Evolutionary conservation across 2,113 vertebrate species (phyloP).

Genomic region (Rhea pennata): DNA sequence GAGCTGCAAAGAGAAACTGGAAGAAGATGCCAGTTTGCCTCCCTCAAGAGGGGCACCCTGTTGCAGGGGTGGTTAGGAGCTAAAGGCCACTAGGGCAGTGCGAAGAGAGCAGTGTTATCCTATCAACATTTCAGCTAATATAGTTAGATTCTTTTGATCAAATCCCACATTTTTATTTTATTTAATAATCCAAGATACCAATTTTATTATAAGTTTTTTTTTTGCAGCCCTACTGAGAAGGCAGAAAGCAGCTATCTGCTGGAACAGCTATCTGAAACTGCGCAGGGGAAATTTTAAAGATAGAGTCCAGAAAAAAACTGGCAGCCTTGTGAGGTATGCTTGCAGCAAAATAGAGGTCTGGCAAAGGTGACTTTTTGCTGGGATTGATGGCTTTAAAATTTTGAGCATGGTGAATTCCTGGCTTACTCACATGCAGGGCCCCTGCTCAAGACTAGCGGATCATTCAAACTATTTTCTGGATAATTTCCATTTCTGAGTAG

Average conservation of each 20-base stretch:
- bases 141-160: neutral
- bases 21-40: accelerated
- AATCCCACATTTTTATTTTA: accelerated
- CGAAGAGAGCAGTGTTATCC: neutral
- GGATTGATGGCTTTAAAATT: neutral
- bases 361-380: neutral
- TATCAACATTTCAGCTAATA: neutral
- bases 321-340: neutral
- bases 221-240: neutral
- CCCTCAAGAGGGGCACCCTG: accelerated
- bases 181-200: neutral
- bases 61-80: accelerated
- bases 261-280: neutral
- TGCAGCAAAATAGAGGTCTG: neutral
- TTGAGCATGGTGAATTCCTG: neutral
- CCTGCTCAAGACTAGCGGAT: neutral
- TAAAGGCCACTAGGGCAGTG: accelerated
- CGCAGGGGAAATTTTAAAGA: neutral
- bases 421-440: neutral
- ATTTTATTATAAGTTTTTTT: neutral
- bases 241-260: neutral
- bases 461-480: neutral
- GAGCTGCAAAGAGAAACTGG: neutral
- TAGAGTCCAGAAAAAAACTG: neutral
- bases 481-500: conserved; percentile 25